These are phyloP conservation scores for Tragelaphus buxtoni DNA, from an alignment of 2,113 vertebrate species.

Conservation along the genomic window DNA sequence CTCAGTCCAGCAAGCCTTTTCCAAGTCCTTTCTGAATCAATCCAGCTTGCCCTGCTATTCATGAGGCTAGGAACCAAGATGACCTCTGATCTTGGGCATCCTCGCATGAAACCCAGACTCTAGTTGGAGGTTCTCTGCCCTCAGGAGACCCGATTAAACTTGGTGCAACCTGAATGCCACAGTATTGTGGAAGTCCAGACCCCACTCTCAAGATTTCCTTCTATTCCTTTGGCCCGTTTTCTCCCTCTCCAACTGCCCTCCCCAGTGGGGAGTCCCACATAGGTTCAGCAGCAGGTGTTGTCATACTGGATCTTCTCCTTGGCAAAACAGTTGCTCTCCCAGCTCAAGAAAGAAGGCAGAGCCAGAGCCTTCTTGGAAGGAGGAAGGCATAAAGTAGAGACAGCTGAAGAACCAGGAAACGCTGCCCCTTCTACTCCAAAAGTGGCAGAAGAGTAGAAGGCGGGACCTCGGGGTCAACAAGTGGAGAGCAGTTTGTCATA, in stretches of 20 bases:
- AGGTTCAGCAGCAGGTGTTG: background rate
- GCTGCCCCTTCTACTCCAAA: background rate
- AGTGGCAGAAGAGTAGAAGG: background rate
- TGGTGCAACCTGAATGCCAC: background rate
- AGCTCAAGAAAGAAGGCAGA: background rate
- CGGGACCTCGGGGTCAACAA: background rate
- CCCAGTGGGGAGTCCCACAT: background rate
- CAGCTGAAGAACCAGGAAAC: background rate
- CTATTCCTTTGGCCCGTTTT: background rate
- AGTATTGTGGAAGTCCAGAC: background rate
- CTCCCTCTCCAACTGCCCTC: background rate
- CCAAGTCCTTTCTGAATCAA: background rate
- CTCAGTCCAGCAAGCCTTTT: background rate
- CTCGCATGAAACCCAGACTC: background rate
- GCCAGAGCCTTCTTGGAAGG: background rate
- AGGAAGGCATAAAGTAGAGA: background rate
- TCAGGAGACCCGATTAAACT: background rate
- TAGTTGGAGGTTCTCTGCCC: background rate
- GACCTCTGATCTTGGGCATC: background rate
- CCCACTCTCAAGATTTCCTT: background rate
- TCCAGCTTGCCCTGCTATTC: background rate
- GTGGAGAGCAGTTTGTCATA: background rate
- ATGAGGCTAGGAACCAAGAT: background rate
- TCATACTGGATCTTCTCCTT: background rate
- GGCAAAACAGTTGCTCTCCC: background rate